Evolutionary conservation across 2,113 vertebrate genomes (phyloP).

Genomic region (Zosterops hypoxanthus): DNA sequence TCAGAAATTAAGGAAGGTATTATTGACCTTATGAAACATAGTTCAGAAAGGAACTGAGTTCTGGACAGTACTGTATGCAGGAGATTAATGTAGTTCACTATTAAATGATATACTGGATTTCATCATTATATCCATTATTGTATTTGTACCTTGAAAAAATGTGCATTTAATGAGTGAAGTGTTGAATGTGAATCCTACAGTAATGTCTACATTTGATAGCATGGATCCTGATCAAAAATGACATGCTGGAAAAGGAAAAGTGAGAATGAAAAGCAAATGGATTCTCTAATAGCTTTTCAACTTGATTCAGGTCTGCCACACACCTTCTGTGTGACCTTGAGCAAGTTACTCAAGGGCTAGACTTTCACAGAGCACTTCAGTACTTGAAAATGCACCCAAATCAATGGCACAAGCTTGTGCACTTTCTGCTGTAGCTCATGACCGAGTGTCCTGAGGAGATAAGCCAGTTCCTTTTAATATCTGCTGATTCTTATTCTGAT

Average conservation of each 20-base stretch:
- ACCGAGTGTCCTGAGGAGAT: not conserved
- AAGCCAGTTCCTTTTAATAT: not conserved
- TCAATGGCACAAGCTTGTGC: not conserved
- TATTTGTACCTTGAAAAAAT: slow-evolving; percentile 24
- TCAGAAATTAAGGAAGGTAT: slow-evolving; percentile 9
- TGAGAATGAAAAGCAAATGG: slow-evolving; percentile 38
- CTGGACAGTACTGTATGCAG: not conserved
- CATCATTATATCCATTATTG: not conserved
- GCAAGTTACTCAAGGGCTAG: not conserved
- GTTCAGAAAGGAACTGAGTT: not conserved
- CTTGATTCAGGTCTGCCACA: not conserved
- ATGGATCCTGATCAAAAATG: slow-evolving; percentile 15
- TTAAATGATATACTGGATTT: not conserved
- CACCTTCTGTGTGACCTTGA: slow-evolving; percentile 21
- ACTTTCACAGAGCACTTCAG: not conserved
- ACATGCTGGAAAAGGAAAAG: slow-evolving; percentile 9
- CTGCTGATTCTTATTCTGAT: not conserved
- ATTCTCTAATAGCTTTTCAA: slow-evolving; percentile 26
- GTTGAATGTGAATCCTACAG: not conserved
- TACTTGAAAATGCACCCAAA: not conserved
- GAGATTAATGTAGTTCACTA: not conserved
- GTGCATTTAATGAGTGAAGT: slow-evolving; percentile 22
- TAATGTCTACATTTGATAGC: not conserved
- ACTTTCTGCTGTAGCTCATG: not conserved
- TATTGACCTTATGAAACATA: not conserved